phyloP scores from a whole-genome alignment of 2,888 invertebrate species.

The Dysmachus trigonus region DNA sequence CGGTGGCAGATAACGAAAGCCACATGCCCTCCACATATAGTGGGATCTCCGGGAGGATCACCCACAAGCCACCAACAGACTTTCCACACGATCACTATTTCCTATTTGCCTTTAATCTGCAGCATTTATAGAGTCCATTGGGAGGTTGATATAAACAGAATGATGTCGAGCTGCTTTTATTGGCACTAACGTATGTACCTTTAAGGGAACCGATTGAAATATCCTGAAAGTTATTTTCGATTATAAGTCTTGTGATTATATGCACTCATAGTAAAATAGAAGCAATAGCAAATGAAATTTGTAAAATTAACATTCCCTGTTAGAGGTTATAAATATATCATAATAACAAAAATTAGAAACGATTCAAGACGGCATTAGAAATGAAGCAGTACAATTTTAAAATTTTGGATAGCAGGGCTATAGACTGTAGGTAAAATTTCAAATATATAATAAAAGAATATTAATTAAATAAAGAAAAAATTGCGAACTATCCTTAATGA shows the following conservation, averaged over 20 bases:
- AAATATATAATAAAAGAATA: too few species aligned
- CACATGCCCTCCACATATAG: constrained; percentile 63
- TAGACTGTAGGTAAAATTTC: too few species aligned
- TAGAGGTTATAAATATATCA: too few species aligned
- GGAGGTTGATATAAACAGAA: constrained; percentile 10
- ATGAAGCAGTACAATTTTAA: too few species aligned
- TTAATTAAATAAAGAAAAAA: too few species aligned
- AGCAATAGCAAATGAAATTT: too few species aligned
- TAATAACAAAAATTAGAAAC: too few species aligned
- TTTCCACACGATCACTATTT: not conserved
- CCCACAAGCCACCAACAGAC: not conserved
- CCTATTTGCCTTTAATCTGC: constrained; percentile 18
- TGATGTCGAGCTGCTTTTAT: not conserved
- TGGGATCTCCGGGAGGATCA: constrained; percentile 48
- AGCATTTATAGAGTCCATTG: not conserved
- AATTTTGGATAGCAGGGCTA: too few species aligned
- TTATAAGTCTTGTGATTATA: not conserved
- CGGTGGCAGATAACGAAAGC: constrained; percentile 61
- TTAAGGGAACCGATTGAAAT: not conserved
- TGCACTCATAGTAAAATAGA: not conserved
- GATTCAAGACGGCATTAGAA: too few species aligned
- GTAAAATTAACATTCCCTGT: too few species aligned
- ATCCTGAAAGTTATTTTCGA: not conserved
- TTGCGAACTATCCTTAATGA: too few species aligned
- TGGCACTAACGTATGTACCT: not conserved